Percentiles rank a stretch among this genome's conserved stretches.
phyloP scores from a whole-genome alignment of 2,888 invertebrate genomes.

The Campaea margaritaria region DNA sequence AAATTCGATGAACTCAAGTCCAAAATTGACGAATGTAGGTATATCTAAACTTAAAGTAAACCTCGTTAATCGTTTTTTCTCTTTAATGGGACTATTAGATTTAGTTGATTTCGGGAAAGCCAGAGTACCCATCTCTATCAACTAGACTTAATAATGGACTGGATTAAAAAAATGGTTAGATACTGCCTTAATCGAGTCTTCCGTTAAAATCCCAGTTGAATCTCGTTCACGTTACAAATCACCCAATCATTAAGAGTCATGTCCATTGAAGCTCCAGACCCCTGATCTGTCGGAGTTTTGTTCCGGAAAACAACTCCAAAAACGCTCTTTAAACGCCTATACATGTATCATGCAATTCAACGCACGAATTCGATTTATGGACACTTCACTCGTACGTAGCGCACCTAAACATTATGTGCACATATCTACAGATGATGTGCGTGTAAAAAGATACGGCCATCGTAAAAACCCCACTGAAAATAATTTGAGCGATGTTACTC shows the following conservation, averaged over 20 bases:
- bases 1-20: too few species aligned
- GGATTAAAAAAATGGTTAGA: too few species aligned
- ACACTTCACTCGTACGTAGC: conserved; percentile 72
- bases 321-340: conserved; percentile 29
- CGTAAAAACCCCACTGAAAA: conserved; percentile 83
- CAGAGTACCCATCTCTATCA: too few species aligned
- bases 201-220: background rate
- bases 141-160: too few species aligned
- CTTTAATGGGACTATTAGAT: too few species aligned
- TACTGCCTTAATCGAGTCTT: too few species aligned
- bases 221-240: background rate
- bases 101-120: too few species aligned
- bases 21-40: too few species aligned
- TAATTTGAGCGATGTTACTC: conserved; percentile 83
- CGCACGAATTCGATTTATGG: conserved; percentile 81
- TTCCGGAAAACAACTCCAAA: conserved; percentile 5
- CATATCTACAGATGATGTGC: conserved; percentile 80
- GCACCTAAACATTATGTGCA: conserved; percentile 79
- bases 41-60: too few species aligned
- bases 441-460: conserved; percentile 84
- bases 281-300: background rate
- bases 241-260: background rate
- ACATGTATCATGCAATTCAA: conserved; percentile 63
- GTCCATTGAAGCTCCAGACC: background rate
- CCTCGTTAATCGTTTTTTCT: too few species aligned